Evolutionary conservation across 2,797 vertebrate species (phyloP).

Genomic region (Erpetoichthys calabaricus): DNA sequence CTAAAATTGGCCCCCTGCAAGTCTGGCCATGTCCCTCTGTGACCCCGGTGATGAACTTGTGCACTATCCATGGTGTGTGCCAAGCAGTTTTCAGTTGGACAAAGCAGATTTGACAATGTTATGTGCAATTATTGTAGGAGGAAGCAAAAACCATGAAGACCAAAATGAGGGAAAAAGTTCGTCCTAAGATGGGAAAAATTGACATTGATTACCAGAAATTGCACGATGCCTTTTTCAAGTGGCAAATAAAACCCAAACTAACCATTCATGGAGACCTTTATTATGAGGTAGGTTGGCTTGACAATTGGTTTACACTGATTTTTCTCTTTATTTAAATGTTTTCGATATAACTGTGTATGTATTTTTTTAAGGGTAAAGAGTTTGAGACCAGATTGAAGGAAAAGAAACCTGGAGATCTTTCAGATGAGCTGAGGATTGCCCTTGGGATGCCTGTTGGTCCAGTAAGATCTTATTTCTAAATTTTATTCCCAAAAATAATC

Average conservation of each 20-base stretch:
- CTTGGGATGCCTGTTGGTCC: conserved; percentile 85
- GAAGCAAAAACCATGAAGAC: conserved; percentile 93
- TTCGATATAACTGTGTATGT: neutral
- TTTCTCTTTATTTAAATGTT: neutral
- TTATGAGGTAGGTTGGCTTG: conserved; percentile 55
- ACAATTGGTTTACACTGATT: neutral
- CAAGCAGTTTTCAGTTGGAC: neutral
- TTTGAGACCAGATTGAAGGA: conserved; percentile 86
- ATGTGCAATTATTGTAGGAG: conserved; percentile 43
- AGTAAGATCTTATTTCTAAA: conserved; percentile 32
- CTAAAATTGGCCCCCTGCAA: too few relatives aligned
- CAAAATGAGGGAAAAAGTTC: conserved; percentile 89
- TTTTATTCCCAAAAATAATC: too few relatives aligned
- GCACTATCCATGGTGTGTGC: neutral
- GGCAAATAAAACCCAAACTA: conserved; percentile 90
- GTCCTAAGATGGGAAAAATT: conserved; percentile 90
- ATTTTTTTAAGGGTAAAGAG: conserved; percentile 67
- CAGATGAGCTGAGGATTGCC: conserved; percentile 74
- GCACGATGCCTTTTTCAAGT: conserved; percentile 91
- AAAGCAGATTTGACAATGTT: neutral
- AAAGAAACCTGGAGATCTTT: conserved; percentile 86
- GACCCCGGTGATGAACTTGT: neutral
- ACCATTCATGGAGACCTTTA: conserved; percentile 87
- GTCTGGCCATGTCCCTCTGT: too few relatives aligned
- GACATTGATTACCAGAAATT: conserved; percentile 94